Conservation (phyloP, 2,888 invertebrate genomes). For the Timandra comae region DNA sequence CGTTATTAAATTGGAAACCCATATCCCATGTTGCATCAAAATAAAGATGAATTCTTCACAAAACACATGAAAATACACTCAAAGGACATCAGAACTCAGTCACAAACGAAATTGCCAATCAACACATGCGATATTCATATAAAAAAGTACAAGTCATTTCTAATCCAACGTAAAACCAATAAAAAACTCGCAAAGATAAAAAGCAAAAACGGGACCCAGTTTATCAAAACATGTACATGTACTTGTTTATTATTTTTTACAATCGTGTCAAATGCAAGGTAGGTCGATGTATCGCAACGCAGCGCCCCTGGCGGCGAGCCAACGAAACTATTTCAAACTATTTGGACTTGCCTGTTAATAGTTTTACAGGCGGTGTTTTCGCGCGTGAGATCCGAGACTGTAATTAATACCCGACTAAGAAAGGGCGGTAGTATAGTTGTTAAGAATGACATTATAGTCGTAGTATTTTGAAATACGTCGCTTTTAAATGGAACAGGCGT, state of each 20-base stretch:
- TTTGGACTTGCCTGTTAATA: conserved; percentile 58
- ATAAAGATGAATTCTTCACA: conserved; percentile 2
- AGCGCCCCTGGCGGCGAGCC: conserved; percentile 57
- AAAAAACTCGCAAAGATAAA: conserved; percentile 43
- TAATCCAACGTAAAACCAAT: conserved; percentile 52
- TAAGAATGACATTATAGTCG: conserved; percentile 34
- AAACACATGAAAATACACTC: conserved; percentile 18
- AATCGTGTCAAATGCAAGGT: conserved; percentile 58
- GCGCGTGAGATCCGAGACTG: conserved; percentile 48
- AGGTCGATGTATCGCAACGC: conserved; percentile 48
- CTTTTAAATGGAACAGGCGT: conserved; percentile 32
- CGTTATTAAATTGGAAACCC: too few relatives aligned
- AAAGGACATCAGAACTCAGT: conserved; percentile 7
- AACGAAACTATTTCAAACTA: conserved; percentile 66
- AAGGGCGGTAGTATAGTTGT: conserved; percentile 37
- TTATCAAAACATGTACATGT: conserved; percentile 50
- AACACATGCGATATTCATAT: conserved; percentile 30
- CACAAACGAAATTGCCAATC: conserved; percentile 31
- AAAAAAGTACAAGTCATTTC: conserved; percentile 37
- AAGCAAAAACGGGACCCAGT: conserved; percentile 48
- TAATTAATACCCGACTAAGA: conserved; percentile 49
- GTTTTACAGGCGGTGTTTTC: conserved; percentile 53
- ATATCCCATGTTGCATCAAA: background rate
- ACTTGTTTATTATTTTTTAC: conserved; percentile 66
- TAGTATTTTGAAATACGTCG: conserved; percentile 31